phyloP scores from a whole-genome alignment of 2,113 vertebrate genomes.

The Nestor notabilis region DNA sequence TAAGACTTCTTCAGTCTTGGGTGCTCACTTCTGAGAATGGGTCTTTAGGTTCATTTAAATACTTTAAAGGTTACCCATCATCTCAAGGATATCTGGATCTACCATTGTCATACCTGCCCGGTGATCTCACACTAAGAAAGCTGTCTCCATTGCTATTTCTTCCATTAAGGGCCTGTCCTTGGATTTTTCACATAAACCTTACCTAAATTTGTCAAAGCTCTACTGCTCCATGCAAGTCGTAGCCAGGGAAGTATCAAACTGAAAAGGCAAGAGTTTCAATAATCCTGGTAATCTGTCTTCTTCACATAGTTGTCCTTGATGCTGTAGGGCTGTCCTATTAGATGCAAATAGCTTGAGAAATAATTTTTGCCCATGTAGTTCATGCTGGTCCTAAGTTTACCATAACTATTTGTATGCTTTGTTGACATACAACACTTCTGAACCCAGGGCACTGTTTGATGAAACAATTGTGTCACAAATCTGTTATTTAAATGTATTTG shows the following conservation, averaged over 20 bases:
- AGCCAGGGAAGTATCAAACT: background rate
- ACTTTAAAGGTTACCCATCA: background rate
- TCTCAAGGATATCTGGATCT: background rate
- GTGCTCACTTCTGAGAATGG: background rate
- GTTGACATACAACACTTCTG: background rate
- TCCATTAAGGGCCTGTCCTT: background rate
- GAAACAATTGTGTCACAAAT: background rate
- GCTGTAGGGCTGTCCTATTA: background rate
- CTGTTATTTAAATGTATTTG: background rate
- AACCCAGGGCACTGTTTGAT: background rate
- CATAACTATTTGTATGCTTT: background rate
- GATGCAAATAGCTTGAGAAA: background rate
- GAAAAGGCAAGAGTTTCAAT: background rate
- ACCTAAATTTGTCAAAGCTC: background rate
- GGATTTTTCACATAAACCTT: background rate
- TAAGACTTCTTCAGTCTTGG: background rate
- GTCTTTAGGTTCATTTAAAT: background rate
- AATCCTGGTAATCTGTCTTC: background rate
- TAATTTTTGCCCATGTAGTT: background rate
- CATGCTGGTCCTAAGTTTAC: background rate
- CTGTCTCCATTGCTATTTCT: background rate
- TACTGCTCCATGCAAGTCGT: background rate
- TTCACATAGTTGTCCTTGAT: background rate
- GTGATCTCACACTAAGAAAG: background rate
- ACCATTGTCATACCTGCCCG: background rate